These are phyloP conservation scores for Numenius arquata DNA, from an alignment of 2,113 vertebrate genomes.

Conservation along the genomic window DNA sequence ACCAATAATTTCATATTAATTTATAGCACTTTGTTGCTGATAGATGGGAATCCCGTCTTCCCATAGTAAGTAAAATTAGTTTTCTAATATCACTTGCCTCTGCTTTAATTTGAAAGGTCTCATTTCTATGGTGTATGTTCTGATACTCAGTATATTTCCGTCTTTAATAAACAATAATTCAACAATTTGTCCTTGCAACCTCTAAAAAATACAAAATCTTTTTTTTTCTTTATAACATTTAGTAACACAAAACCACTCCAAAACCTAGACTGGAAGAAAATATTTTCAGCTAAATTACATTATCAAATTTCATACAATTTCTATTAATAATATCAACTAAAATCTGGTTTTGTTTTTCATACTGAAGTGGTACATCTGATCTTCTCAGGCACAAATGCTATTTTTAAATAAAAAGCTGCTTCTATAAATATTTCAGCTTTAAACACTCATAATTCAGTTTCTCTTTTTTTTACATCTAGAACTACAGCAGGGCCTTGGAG, in stretches of 20 bases:
- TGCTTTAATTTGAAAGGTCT: background rate
- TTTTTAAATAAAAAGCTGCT: conserved; percentile 61
- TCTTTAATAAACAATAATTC: background rate
- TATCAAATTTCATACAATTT: conserved; percentile 13
- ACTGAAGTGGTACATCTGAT: conserved; percentile 55
- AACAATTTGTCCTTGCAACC: background rate
- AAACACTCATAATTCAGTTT: conserved; percentile 60
- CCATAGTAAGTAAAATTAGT: background rate
- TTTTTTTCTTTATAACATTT: background rate
- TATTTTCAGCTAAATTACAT: conserved; percentile 2
- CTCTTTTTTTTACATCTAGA: conserved; percentile 25
- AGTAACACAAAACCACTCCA: background rate
- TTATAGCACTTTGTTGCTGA: background rate
- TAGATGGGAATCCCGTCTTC: background rate
- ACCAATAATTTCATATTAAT: background rate
- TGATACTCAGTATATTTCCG: background rate
- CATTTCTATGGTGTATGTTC: background rate
- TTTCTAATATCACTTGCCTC: background rate
- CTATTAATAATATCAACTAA: conserved; percentile 51
- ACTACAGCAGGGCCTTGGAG: conserved; percentile 44
- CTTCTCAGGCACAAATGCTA: conserved; percentile 61
- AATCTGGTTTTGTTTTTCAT: conserved; percentile 58
- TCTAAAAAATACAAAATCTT: background rate
- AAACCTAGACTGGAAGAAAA: background rate
- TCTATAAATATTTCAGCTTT: conserved; percentile 73